Evolutionary conservation across 2,113 vertebrate species (phyloP).

Genomic region (Heterotis niloticus): DNA sequence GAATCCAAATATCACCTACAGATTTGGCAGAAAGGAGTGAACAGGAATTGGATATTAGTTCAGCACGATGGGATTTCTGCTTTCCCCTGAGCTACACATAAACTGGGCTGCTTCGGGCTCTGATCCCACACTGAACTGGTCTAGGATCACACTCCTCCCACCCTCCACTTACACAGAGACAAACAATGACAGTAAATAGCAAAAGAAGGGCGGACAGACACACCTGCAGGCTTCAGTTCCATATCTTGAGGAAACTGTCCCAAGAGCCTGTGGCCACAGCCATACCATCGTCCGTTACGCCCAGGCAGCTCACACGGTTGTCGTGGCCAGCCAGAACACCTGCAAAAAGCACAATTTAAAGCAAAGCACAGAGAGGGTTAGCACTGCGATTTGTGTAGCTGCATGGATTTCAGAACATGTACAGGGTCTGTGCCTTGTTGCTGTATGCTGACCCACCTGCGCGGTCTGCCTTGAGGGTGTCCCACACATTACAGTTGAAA

Average conservation of each 20-base stretch:
- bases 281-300: conserved; percentile 98
- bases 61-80: neutral
- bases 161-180: too few relatives aligned
- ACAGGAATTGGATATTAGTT: too few relatives aligned
- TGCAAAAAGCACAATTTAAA: conserved; percentile 41
- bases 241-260: conserved; percentile 99
- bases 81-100: too few relatives aligned
- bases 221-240: conserved; percentile 90
- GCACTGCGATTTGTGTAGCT: neutral
- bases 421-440: too few relatives aligned
- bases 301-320: conserved; percentile 98
- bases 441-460: conserved; percentile 69
- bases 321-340: conserved; percentile 97
- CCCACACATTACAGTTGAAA: conserved; percentile 99
- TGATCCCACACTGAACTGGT: too few relatives aligned
- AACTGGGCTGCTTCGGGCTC: too few relatives aligned
- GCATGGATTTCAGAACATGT: neutral
- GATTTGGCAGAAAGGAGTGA: conserved; percentile 26
- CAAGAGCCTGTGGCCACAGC: conserved; percentile 98
- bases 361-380: neutral
- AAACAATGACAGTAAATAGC: too few relatives aligned
- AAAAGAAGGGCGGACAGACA: conserved; percentile 2
- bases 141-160: too few relatives aligned
- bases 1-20: conserved; percentile 74
- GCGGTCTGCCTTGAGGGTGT: conserved; percentile 95